Conservation (phyloP, 1,140 invertebrate species). For the Pinna nobilis region DNA sequence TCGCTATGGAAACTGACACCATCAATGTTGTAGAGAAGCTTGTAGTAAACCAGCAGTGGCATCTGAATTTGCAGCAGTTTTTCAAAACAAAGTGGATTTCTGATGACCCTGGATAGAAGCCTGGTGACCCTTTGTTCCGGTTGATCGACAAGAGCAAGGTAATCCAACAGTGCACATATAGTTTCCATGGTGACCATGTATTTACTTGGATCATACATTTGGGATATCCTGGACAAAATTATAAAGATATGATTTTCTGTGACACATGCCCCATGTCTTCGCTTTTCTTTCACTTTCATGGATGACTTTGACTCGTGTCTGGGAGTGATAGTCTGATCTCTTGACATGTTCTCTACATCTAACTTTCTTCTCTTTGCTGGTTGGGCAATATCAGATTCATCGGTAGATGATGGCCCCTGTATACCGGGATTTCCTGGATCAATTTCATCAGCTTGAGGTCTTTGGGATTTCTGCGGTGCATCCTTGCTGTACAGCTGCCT, state of each 20-base stretch:
- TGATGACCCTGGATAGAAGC: conserved; percentile 27
- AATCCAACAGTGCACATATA: conserved; percentile 37
- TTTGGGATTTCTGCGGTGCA: no score
- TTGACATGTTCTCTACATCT: not conserved
- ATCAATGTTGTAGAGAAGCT: conserved; percentile 20
- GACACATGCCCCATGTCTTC: not conserved
- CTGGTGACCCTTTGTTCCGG: conserved; percentile 26
- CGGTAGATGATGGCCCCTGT: not conserved
- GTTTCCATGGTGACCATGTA: conserved; percentile 30
- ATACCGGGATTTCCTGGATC: not conserved
- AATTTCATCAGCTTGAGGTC: not conserved
- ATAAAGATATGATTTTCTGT: conserved; percentile 48
- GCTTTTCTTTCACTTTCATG: not conserved
- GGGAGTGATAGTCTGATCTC: not conserved
- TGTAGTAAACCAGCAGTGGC: conserved; percentile 25
- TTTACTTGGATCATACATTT: conserved; percentile 47
- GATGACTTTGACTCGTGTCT: not conserved
- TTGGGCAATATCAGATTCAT: not conserved
- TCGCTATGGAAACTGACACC: no score
- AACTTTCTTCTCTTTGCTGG: not conserved
- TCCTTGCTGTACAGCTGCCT: no score
- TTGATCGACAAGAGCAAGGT: conserved; percentile 21
- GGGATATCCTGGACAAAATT: conserved; percentile 46
- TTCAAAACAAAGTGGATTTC: conserved; percentile 42
- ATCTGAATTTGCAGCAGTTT: conserved; percentile 31